phyloP scores from a whole-genome alignment of 1,140 invertebrate species.

The Drosophila sechellia region DNA sequence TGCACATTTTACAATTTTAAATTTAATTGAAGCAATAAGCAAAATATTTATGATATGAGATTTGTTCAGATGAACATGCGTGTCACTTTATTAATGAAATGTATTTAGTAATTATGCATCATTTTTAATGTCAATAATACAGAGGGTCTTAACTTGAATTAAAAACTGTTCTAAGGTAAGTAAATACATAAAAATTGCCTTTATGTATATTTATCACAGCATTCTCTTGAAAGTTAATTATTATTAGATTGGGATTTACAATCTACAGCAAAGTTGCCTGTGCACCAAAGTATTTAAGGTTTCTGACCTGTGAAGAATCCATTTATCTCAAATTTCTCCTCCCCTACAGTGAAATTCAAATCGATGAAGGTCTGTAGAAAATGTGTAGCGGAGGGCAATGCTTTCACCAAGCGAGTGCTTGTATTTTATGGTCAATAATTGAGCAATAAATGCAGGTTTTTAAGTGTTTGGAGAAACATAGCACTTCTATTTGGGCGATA shows the following conservation, averaged over 20 bases:
- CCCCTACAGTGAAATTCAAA: not conserved
- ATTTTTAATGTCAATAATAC: too few relatives aligned
- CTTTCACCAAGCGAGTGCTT: not conserved
- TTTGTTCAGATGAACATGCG: not conserved
- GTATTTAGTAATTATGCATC: too few relatives aligned
- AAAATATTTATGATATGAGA: not conserved
- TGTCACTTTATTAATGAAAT: too few relatives aligned
- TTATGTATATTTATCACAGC: too few relatives aligned
- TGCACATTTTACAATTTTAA: not conserved
- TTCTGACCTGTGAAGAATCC: not conserved
- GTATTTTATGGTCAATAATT: conserved; percentile 13
- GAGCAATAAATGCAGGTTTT: conserved; percentile 10
- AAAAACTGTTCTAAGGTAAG: too few relatives aligned
- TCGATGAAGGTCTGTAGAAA: not conserved
- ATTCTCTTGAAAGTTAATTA: too few relatives aligned
- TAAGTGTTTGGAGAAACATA: not conserved
- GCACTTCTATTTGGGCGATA: not conserved
- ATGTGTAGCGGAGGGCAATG: not conserved
- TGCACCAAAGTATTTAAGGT: too few relatives aligned
- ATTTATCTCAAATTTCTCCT: not conserved
- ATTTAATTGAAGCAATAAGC: not conserved
- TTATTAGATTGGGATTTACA: too few relatives aligned
- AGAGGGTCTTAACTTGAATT: too few relatives aligned
- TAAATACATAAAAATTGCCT: too few relatives aligned
- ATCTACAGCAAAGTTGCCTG: too few relatives aligned